Base-by-base conservation (phyloP, 2,888 invertebrate genomes). In the Elegia similella region DNA sequence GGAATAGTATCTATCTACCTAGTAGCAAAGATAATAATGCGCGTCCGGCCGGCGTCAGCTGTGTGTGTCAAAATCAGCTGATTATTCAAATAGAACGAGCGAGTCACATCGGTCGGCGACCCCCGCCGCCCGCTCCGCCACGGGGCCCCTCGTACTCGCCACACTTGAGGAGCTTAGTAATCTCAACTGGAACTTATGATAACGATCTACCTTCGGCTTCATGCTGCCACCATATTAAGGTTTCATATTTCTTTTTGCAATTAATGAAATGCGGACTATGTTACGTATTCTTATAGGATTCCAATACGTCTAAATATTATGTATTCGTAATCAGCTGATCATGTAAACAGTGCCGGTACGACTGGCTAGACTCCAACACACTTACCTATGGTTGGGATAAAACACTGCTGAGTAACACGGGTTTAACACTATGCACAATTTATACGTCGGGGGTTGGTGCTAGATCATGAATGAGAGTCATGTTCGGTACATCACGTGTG, bases 11-110 rank as follows among this genome's bases (percentile, higher is more conserved):
- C 57, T 68, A 68, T 65, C 68, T 68, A 68, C 64, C 68, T 75
- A 78, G 68, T 75, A 78, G 70, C 67, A 68, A 76, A 78, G 84
- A 87, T 87, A 89, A 62, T 63, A 85, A 78, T 82, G 78, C 79
- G 82, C 84, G 84, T 79, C 74, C 67, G 76, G 76, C 72, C 74
- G 76, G 82, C 80, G 85, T 88, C 90, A 89, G 91, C 91, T 89
- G 89, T 87, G 76, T 78, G 86, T 80, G 91, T 92, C 92, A 92
- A 88, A 92, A 92, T 91, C 92, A 92, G 92, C 92, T 92, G 92
- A 91, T 91, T 89, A 92, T 89, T 89, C 89, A 91, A 91, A 92
- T 91, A 91, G 87, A 87, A 86, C 84, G 83, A 83, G 80, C 82
- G 76, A 79, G 78, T 75, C 77, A 78, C 76, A 70, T 73, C 84